Percentiles rank a stretch among this genome's conserved stretches.
phyloP scores from a whole-genome alignment of 2,113 vertebrate genomes.

The Cochlearius cochlearius region DNA sequence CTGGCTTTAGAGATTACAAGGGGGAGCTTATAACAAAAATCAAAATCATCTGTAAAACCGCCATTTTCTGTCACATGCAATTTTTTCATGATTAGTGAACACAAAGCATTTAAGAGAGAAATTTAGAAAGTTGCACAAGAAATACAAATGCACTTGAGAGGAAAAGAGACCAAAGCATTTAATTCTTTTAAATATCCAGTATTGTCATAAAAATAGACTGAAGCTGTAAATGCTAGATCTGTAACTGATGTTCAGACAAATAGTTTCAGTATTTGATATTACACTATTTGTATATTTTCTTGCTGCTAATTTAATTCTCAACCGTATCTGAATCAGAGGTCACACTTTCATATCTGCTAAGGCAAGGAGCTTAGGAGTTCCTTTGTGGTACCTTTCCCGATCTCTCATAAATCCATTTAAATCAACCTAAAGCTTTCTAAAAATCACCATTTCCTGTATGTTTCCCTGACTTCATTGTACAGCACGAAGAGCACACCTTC shows the following conservation, averaged over 20 bases:
- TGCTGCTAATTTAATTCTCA: neutral
- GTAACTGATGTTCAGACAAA: neutral
- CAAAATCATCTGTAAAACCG: neutral
- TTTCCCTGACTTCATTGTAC: neutral
- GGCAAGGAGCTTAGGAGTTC: neutral
- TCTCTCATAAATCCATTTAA: neutral
- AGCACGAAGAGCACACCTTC: neutral
- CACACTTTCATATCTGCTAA: neutral
- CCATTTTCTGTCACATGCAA: neutral
- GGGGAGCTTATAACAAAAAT: neutral
- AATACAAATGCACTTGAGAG: neutral
- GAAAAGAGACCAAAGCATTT: neutral
- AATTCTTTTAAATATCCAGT: neutral
- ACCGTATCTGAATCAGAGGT: neutral
- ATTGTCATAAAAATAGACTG: neutral
- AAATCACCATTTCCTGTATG: neutral
- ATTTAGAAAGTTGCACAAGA: neutral
- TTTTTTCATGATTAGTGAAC: neutral
- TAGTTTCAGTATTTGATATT: neutral
- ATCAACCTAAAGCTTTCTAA: neutral
- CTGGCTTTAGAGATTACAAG: neutral
- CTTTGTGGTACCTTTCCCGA: neutral
- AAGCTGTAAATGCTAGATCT: neutral
- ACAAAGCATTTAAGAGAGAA: neutral
- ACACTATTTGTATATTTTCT: neutral